Evolutionary conservation across 2,113 vertebrate genomes (phyloP).

Genomic region (Pipa parva): DNA sequence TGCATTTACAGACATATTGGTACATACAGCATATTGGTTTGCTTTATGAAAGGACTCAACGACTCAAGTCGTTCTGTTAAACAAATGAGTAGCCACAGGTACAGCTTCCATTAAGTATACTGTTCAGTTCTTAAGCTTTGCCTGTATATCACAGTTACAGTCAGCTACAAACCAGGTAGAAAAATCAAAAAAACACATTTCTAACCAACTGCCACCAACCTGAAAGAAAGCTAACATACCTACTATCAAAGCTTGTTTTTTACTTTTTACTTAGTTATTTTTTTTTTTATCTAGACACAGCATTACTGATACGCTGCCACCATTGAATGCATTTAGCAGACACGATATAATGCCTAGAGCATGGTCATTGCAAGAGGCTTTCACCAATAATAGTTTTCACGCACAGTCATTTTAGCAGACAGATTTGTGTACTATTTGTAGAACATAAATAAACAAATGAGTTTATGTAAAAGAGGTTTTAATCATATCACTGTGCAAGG

Average conservation of each 20-base stretch:
- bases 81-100: neutral
- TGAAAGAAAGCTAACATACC: constrained; percentile 60
- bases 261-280: constrained; percentile 49
- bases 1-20: no score
- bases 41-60: neutral
- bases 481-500: constrained; percentile 31
- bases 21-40: neutral
- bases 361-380: constrained; percentile 51
- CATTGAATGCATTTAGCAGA: constrained; percentile 59
- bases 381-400: constrained; percentile 55
- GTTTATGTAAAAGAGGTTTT: constrained; percentile 41
- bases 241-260: constrained; percentile 55
- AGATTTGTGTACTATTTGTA: constrained; percentile 43
- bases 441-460: constrained; percentile 17
- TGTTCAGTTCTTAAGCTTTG: constrained; percentile 57
- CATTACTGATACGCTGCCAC: constrained; percentile 67
- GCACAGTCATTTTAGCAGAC: constrained; percentile 55
- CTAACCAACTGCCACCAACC: constrained; percentile 77
- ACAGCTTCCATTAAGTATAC: constrained; percentile 52
- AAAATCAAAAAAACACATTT: constrained; percentile 67
- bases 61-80: neutral
- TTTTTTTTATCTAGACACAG: constrained; percentile 61
- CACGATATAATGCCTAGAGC: constrained; percentile 54
- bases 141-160: constrained; percentile 95
- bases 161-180: constrained; percentile 80